Conservation (phyloP, 2,113 vertebrate genomes). For the Cisticola juncidis region DNA sequence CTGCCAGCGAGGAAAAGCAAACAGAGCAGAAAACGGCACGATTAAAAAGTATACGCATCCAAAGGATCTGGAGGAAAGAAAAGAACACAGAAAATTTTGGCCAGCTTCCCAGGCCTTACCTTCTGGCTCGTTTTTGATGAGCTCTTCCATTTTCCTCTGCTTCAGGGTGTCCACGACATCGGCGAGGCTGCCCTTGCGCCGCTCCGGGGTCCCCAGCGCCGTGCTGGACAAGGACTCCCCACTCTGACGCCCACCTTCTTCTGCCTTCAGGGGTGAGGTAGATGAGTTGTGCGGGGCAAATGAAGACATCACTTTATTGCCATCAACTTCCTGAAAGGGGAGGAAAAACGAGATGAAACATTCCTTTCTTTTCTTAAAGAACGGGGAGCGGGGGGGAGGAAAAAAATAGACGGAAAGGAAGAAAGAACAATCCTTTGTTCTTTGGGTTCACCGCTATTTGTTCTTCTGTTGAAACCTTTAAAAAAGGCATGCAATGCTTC, state of each 20-base stretch:
- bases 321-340: conserved; percentile 87
- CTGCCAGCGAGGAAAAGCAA: background rate
- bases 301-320: conserved; percentile 92
- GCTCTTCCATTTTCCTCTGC: conserved; percentile 98
- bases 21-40: background rate
- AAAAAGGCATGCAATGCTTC: conserved; percentile 39
- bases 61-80: background rate
- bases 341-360: conserved; percentile 36
- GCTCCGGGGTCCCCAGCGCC: conserved; percentile 89
- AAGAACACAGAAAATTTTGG: background rate
- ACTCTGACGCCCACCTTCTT: conserved; percentile 87
- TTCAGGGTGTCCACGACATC: conserved; percentile 98
- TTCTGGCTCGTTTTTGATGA: conserved; percentile 98
- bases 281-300: conserved; percentile 94
- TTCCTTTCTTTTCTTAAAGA: background rate
- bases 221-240: conserved; percentile 85
- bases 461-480: conserved; percentile 45
- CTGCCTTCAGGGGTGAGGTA: conserved; percentile 98
- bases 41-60: background rate
- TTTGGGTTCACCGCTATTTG: conserved; percentile 31
- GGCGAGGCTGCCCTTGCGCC: conserved; percentile 96
- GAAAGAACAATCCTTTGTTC: conserved; percentile 17
- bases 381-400: background rate
- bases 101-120: conserved; percentile 78
- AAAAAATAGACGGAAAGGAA: background rate